Evolutionary conservation across 1,140 invertebrate genomes (phyloP).

Genomic region (Cylas formicarius): DNA sequence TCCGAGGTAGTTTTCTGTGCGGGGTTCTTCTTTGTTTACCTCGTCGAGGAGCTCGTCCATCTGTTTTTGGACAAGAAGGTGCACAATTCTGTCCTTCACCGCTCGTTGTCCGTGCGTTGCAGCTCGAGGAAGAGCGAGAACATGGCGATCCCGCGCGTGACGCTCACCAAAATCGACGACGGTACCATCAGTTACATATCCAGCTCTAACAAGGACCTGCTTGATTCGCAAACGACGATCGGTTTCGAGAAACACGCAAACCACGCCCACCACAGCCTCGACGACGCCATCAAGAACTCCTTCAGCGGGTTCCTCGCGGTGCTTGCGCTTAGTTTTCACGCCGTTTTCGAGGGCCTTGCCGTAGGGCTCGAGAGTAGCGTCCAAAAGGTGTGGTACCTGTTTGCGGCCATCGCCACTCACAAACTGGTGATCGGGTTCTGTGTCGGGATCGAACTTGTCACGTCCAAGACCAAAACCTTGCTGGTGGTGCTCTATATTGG

Average conservation of each 20-base stretch:
- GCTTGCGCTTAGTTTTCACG: slow-evolving; percentile 71
- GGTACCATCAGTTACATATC: slow-evolving; percentile 32
- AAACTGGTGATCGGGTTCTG: slow-evolving; percentile 86
- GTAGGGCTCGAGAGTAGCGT: slow-evolving; percentile 65
- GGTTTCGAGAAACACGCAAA: slow-evolving; percentile 19
- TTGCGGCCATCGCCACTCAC: slow-evolving; percentile 78
- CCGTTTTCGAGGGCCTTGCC: slow-evolving; percentile 74
- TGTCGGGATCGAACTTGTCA: slow-evolving; percentile 71
- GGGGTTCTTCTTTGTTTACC: slow-evolving; percentile 68
- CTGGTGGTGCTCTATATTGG: slow-evolving; percentile 63
- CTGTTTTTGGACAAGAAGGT: slow-evolving; percentile 47
- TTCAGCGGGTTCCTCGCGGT: slow-evolving; percentile 60
- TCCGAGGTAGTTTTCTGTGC: slow-evolving; percentile 60
- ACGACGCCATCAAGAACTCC: slow-evolving; percentile 37
- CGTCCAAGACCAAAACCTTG: slow-evolving; percentile 54
- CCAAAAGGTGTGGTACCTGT: slow-evolving; percentile 58
- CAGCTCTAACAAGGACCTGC: slow-evolving; percentile 33
- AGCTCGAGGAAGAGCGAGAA: slow-evolving; percentile 40
- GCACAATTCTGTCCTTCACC: slow-evolving; percentile 47
- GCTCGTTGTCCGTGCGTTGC: slow-evolving; percentile 49
- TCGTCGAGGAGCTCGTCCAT: slow-evolving; percentile 65
- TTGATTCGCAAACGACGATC: slow-evolving; percentile 30
- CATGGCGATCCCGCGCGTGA: slow-evolving; percentile 36
- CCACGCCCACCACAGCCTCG: slow-evolving; percentile 23
- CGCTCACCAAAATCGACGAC: slow-evolving; percentile 35